These are phyloP conservation scores for Formicarius rufipectus DNA, from an alignment of 2,113 vertebrate genomes.

Conservation along the genomic window DNA sequence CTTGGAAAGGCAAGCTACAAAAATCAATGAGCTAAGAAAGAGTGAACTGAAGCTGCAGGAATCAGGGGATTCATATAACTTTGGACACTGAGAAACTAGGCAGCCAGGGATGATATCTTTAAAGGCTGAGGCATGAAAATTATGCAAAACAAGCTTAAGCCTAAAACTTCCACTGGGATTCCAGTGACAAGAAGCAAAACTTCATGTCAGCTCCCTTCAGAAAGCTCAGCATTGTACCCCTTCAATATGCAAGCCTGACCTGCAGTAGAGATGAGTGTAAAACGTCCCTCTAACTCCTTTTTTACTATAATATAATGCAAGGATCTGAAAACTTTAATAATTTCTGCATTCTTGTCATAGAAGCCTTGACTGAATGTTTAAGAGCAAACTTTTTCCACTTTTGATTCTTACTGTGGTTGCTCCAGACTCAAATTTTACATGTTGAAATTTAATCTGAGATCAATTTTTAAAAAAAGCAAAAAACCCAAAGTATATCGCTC, in stretches of 20 bases:
- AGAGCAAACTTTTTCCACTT: not conserved
- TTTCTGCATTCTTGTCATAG: not conserved
- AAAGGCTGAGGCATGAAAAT: not conserved
- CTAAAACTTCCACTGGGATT: not conserved
- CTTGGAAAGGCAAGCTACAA: not conserved
- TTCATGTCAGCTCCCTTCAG: not conserved
- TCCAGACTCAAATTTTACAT: not conserved
- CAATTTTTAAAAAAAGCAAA: not conserved
- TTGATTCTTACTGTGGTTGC: not conserved
- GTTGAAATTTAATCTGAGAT: not conserved
- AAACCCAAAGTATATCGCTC: not conserved
- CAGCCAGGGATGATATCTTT: not conserved
- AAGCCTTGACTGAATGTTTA: not conserved
- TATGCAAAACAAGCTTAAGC: not conserved
- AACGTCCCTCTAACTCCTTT: not conserved
- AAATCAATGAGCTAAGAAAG: not conserved
- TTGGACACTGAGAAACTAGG: not conserved
- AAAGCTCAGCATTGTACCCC: not conserved
- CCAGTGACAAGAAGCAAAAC: not conserved
- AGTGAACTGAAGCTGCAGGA: not conserved
- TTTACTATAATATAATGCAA: not conserved
- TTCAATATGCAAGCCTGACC: not conserved
- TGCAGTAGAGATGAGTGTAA: not conserved
- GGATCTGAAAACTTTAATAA: not conserved
- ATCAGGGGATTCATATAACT: not conserved